A percentile compares a stretch with the other conserved stretches of the same genome.
These are phyloP conservation scores for Eupelmus urozonus DNA, from an alignment of 2,888 invertebrate species.

Conservation along the genomic window DNA sequence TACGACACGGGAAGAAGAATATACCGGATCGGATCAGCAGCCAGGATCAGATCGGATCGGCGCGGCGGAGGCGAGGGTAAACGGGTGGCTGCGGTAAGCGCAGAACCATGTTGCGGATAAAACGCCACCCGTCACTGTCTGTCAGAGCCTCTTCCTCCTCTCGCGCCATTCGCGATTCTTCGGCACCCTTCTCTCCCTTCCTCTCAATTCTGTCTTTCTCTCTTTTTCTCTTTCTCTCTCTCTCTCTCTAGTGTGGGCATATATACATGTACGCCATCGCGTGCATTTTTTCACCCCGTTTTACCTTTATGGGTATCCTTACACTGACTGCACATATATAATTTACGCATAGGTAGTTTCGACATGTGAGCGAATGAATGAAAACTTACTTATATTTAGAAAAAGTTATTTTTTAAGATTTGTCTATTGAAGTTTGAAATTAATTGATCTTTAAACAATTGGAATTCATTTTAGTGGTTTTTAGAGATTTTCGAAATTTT, in stretches of 20 bases:
- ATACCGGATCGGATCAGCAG: constrained; percentile 62
- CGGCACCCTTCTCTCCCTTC: neutral
- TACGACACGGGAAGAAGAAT: constrained; percentile 56
- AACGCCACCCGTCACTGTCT: constrained; percentile 75
- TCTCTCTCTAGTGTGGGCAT: neutral
- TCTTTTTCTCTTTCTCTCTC: constrained; percentile 9
- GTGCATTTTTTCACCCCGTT: neutral
- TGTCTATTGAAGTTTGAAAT: too few relatives aligned
- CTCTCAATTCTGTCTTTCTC: constrained; percentile 47
- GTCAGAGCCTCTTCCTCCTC: constrained; percentile 64
- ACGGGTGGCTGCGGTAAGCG: constrained; percentile 75
- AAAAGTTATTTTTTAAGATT: too few relatives aligned
- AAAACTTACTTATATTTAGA: too few relatives aligned
- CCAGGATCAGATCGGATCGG: constrained; percentile 70
- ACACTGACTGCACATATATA: too few relatives aligned
- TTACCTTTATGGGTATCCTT: neutral
- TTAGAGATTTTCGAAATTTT: too few relatives aligned
- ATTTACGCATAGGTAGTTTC: too few relatives aligned
- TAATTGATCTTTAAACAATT: too few relatives aligned
- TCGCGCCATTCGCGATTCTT: neutral
- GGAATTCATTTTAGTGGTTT: too few relatives aligned
- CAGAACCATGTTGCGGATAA: constrained; percentile 76
- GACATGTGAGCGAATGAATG: too few relatives aligned
- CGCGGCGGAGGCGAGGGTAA: constrained; percentile 62
- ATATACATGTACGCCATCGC: neutral